phyloP scores from a whole-genome alignment of 2,797 vertebrate genomes.

The Pampus argenteus region DNA sequence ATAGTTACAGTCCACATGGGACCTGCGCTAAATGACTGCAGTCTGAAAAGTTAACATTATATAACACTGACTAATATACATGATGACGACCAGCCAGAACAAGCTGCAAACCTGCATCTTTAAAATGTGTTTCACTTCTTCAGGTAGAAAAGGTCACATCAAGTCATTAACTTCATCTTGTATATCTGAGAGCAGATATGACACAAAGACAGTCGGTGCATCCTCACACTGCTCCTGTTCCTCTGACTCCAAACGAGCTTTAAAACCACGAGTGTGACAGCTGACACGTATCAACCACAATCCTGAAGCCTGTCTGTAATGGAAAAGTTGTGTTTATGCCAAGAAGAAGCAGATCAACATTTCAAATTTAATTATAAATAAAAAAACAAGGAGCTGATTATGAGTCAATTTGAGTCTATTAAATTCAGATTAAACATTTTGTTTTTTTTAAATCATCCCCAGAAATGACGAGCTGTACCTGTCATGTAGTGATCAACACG shows the following conservation, averaged over 20 bases:
- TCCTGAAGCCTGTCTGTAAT: no score
- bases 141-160: no score
- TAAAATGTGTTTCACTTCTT: neutral
- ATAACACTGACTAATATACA: neutral
- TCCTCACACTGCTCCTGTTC: neutral
- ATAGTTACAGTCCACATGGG: conserved; percentile 8
- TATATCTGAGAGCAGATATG: neutral
- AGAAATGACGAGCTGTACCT: neutral
- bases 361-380: no score
- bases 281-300: no score
- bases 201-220: neutral
- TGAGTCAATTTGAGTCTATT: no score
- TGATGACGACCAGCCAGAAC: no score
- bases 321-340: no score
- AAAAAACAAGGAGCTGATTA: no score
- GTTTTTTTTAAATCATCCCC: no score
- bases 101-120: neutral
- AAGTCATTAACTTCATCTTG: neutral
- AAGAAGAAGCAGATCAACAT: no score
- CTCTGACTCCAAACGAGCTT: neutral
- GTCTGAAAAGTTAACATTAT: neutral
- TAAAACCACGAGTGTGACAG: no score
- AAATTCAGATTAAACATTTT: no score
- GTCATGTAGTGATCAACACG: neutral
- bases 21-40: neutral